phyloP scores from a whole-genome alignment of 2,888 invertebrate genomes.

The Polyommatus icarus region DNA sequence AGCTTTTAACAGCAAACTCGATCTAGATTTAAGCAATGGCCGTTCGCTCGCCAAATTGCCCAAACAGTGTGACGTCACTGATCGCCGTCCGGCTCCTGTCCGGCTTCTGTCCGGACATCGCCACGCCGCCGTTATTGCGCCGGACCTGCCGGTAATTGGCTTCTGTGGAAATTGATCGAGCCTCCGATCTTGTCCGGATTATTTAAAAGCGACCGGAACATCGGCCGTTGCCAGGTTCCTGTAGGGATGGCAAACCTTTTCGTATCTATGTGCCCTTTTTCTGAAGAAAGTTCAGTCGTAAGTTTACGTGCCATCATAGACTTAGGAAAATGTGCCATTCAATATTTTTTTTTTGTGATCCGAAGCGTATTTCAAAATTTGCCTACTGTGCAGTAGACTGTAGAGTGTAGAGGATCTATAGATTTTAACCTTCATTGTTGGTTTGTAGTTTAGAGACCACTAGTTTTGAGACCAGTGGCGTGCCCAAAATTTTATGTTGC shows the following conservation, averaged over 20 bases:
- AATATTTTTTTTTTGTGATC: no score
- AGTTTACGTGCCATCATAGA: no score
- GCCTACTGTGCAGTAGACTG: no score
- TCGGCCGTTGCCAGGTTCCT: not conserved
- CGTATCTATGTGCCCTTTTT: no score
- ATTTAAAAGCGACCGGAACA: not conserved
- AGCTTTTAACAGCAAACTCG: constrained; percentile 15
- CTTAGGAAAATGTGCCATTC: no score
- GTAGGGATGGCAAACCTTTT: not conserved
- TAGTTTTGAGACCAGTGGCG: no score
- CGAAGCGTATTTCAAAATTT: no score
- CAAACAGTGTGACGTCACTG: constrained; percentile 71
- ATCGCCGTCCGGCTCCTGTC: constrained; percentile 46
- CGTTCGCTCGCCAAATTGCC: constrained; percentile 50
- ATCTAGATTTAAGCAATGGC: constrained; percentile 30
- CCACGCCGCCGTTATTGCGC: constrained; percentile 20
- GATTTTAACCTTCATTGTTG: no score
- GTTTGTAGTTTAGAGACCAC: no score
- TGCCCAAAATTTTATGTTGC: no score
- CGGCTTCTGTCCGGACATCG: not conserved
- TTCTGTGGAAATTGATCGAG: constrained; percentile 46
- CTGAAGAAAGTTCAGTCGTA: no score
- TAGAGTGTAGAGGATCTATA: no score
- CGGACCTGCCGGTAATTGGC: constrained; percentile 50
- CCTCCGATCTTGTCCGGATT: constrained; percentile 7